Evolutionary conservation across 2,113 vertebrate genomes (phyloP), one percentile per base, ranked within the genome.

Genomic region (Cavia porcellus): DNA sequence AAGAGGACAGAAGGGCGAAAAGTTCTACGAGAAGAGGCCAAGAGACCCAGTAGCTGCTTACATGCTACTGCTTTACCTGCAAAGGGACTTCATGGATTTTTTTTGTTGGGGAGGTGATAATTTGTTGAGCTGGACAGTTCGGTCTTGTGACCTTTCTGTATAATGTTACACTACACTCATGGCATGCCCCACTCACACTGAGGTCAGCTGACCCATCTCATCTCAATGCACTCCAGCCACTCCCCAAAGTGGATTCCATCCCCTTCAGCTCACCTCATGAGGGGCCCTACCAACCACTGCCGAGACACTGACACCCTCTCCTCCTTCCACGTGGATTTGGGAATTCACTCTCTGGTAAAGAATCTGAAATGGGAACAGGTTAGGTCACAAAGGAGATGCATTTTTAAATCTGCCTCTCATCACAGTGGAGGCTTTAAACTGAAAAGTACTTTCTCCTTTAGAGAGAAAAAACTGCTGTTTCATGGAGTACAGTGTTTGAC

Each of bases 311-410:
- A 84, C 74, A 89, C 88, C 98, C 50, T 98, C 98, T 82, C 92
- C 94, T 79, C 98, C 97, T 80, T 98, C 98, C 86, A 98, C 99
- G 89, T 99, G 98, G 72, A 99, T 99, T 97, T 99, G 99, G 97
- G 99, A 99, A 98, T 99, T 99, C 97, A 99, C 99, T 93, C 99
- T 98, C 95, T 99, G 99, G 98, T 99, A 99, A 94, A 99, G 98
- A 97, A 99, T 99, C 99, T 99, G 94, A 50, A 97, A 97, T 83
- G 62, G 97, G 7, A 97, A 89, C 35, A 92, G 2, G 14, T 38
- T 28, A 38, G 7, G 20, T n/a, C 42, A n/a, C 35, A 42, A 77
- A 93, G 47, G 14, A 94, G 57, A 2, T 52, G 1, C 7, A 4
- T 22, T 85, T 72, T 83, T 11, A 30, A 90, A 89, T 88, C 50